Evolutionary conservation across 1,140 invertebrate species (phyloP), one percentile per base, ranked within the genome.

Genomic region (Caenorhabditis briggsae): DNA sequence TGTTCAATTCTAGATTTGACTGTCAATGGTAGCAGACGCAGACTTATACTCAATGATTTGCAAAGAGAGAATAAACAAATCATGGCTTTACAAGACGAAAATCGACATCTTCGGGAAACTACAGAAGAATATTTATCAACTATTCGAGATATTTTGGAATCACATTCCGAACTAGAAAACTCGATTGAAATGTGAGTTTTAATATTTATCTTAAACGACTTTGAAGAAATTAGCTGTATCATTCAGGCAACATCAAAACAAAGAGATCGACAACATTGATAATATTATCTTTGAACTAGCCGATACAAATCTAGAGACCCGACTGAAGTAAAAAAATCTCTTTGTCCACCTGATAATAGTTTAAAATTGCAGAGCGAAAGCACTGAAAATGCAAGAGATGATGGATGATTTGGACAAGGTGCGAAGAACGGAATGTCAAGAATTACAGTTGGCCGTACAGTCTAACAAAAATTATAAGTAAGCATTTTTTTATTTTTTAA

Each of bases 21-120:
- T 25, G 70, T 78, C 46, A 20, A 50, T 53, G 70, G 70, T 23
- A 78, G 23, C 23, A 12, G 70, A 11, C 16, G 70, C 7, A 78
- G 50, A n/a, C 46, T 78, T n/a, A 78, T 78, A 23, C 46, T 78
- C 7, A 78, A 78, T 23, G 70, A 78, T 78, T n/a, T 78, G 16
- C 70, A 78, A 78, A 48, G 70, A 41, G 70, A 78, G 23, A 78
- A 78, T 18, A 78, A 78, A n/a, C 70, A 78, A n/a, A 78, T 78
- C 11, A 78, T 78, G 70, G 70, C 70, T 12, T 23, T 78, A 41
- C 70, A 78, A 50, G 70, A 78, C n/a, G 70, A 78, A 23, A 78
- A 78, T 14, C 70, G 70, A 50, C 70, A 78, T 12, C 23, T 78
- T n/a, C 43, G 70, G 23, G 70, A 78, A 43, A 78, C 70, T 11